Base-by-base conservation (phyloP, 2,888 invertebrate genomes). In the Linnaemya tessellans region DNA sequence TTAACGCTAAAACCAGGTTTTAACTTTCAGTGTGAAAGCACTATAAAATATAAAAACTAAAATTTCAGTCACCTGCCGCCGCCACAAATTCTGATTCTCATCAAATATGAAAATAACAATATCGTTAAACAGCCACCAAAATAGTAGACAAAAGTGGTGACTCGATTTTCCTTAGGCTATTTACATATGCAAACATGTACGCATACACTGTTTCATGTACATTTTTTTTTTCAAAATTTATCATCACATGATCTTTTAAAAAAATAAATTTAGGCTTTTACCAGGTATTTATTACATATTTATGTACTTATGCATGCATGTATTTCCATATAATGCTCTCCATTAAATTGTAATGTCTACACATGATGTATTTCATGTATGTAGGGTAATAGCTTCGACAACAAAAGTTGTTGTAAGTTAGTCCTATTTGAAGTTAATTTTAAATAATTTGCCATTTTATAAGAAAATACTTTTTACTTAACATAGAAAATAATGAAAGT, bases 401-500 rank as follows among this genome's bases (percentile, higher is more conserved):
- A 86, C 20, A 64, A 62, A 81, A 80, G 15, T 71, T 67, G 7
- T 68, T 70, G 56, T 38, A 80, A 75, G 41, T 75, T 75, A 4
- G 35, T 18, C 46, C 41, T 49, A 49, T 65, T 41, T 60, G 49
- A 41, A 49, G 20, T 74, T 67, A 58, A 79, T 86, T 89, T 86
- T 86, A 88, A 85, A 88, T 89, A 58, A 89, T 87, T 90, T 88
- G 86, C 87, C 77, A 87, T 90, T 90, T 89, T 90, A 86, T 90
- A 87, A 43, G 18, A 65, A 49, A 65, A 46, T 15, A 30, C n/a
- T 38, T 62, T 38, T 30, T 60, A 20, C 88, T 88, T 89, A 90
- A 87, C 92, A 90, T 88, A 91, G 90, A 91, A 91, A 92, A 88
- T 85, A 89, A 91, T 88, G 89, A 89, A 91, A 89, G 89, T 91